phyloP scores from a whole-genome alignment of 2,797 vertebrate species.

The Margarornis squamiger region DNA sequence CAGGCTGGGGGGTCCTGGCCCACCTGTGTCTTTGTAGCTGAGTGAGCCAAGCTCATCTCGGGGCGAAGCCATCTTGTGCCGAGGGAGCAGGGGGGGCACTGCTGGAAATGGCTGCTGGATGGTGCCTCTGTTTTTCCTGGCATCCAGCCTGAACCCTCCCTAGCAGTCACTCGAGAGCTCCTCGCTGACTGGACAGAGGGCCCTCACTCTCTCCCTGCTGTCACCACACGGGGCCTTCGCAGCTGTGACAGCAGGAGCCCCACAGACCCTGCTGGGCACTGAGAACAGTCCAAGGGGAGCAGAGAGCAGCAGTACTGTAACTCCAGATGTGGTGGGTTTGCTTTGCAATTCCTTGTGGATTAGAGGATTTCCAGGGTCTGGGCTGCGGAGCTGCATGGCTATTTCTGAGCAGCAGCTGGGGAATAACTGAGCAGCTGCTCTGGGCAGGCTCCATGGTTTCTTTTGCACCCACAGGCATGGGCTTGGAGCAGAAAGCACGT shows the following conservation, averaged over 20 bases:
- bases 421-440: neutral
- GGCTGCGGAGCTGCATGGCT: neutral
- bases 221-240: neutral
- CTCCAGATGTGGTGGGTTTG: accelerated
- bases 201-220: neutral
- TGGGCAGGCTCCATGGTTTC: neutral
- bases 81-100: neutral
- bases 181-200: neutral
- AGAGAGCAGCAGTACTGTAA: neutral
- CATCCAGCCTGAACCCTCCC: conserved; percentile 4
- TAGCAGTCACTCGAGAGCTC: neutral
- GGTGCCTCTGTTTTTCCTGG: conserved; percentile 46
- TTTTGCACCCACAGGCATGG: neutral
- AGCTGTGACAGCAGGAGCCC: neutral
- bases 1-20: neutral
- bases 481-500: neutral
- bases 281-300: neutral
- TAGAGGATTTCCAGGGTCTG: neutral
- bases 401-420: neutral
- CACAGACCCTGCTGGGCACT: neutral
- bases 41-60: neutral
- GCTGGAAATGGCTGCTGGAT: conserved; percentile 25
- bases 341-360: neutral
- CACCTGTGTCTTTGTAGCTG: neutral
- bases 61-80: neutral